These are phyloP conservation scores for Trialeurodes vaporariorum DNA, from an alignment of 1,140 invertebrate genomes.

Conservation along the genomic window DNA sequence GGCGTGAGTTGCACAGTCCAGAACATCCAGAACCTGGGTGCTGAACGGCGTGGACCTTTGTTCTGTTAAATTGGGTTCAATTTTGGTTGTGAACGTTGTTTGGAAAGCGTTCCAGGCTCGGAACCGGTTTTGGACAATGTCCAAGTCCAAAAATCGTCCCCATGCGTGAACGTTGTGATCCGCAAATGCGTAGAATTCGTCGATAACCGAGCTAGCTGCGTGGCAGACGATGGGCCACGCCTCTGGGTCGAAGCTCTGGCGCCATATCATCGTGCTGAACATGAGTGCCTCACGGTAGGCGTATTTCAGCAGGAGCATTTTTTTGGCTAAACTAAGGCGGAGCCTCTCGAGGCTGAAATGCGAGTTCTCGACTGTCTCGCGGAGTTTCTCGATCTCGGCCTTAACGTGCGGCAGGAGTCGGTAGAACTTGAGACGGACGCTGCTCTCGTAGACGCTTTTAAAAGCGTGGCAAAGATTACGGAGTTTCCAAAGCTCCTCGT, in stretches of 20 bases:
- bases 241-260: neutral
- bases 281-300: neutral
- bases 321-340: neutral
- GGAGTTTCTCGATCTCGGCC: neutral
- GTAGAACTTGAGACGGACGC: neutral
- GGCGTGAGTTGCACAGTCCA: neutral
- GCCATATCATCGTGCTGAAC: neutral
- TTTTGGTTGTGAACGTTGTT: neutral
- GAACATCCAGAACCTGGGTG: neutral
- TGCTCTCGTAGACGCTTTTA: neutral
- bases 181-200: neutral
- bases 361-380: neutral
- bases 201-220: neutral
- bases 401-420: neutral
- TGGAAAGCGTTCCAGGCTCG: neutral
- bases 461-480: neutral
- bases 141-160: neutral
- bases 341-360: neutral
- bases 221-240: neutral
- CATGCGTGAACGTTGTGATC: neutral
- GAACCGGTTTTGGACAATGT: neutral
- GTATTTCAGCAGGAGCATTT: neutral
- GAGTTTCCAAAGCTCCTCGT: neutral
- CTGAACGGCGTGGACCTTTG: too few relatives aligned
- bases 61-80: neutral